Conservation (phyloP, 2,797 vertebrate species). For the Lates japonicus region DNA sequence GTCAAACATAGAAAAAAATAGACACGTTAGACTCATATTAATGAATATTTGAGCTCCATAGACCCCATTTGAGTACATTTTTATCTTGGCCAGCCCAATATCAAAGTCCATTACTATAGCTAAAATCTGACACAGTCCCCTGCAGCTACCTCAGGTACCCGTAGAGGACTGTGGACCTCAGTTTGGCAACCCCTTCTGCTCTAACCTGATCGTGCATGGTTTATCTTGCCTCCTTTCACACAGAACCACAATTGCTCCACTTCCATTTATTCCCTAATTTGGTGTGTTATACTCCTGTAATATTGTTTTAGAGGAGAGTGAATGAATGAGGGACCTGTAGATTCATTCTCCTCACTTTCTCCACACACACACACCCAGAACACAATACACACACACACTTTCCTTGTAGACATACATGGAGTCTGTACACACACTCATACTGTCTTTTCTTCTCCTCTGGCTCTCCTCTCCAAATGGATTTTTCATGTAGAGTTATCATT, state of each 20-base stretch:
- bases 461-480: constrained; percentile 73
- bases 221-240: constrained; percentile 5
- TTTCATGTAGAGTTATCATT: constrained; percentile 78
- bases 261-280: constrained; percentile 26
- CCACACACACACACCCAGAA: constrained; percentile 9
- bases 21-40: background rate
- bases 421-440: constrained; percentile 12
- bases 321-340: constrained; percentile 55
- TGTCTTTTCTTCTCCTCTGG: constrained; percentile 56
- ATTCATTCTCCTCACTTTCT: constrained; percentile 31
- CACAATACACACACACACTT: background rate
- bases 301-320: constrained; percentile 36
- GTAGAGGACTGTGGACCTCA: background rate
- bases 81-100: background rate
- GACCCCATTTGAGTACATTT: background rate
- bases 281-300: constrained; percentile 31
- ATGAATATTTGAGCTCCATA: background rate
- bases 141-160: background rate
- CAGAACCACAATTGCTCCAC: background rate
- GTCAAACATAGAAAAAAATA: background rate
- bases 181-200: background rate
- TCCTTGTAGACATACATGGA: constrained; percentile 11
- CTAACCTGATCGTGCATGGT: background rate
- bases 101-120: background rate
- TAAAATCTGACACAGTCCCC: background rate